A percentile compares a stretch with the other conserved stretches of the same genome.
phyloP scores from a whole-genome alignment of 2,797 vertebrate genomes.

The Myotis pilosus region DNA sequence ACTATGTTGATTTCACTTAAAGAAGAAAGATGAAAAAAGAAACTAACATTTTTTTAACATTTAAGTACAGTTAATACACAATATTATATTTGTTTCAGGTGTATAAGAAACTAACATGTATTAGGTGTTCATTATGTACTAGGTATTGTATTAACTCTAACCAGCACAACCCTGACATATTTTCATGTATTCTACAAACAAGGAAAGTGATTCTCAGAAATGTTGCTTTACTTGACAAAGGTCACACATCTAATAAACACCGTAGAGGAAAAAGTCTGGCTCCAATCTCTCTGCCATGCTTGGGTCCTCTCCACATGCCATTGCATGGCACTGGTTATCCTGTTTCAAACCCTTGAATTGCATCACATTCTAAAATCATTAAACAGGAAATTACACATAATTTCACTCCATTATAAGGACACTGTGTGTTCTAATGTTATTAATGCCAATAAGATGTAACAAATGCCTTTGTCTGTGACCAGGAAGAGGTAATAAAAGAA shows the following conservation, averaged over 20 bases:
- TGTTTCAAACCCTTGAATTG: neutral
- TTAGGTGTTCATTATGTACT: neutral
- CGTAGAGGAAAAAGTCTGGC: neutral
- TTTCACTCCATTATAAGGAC: neutral
- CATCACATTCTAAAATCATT: constrained; percentile 3
- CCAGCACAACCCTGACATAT: neutral
- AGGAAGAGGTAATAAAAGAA: neutral
- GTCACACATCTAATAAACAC: neutral
- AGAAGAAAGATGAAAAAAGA: neutral
- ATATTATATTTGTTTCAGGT: no score
- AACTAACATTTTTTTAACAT: neutral
- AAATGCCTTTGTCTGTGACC: neutral
- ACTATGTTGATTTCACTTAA: neutral
- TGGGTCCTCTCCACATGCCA: neutral
- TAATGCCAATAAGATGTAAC: neutral
- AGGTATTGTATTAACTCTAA: neutral
- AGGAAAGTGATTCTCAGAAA: neutral
- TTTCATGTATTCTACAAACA: neutral
- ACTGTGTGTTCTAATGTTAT: neutral
- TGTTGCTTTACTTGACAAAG: neutral
- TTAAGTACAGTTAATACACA: neutral
- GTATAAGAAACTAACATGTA: neutral
- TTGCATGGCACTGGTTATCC: neutral
- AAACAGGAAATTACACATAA: neutral
- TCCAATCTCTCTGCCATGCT: neutral